These are phyloP conservation scores for Labeo calbasu DNA, from an alignment of 2,797 vertebrate genomes.

Conservation along the genomic window DNA sequence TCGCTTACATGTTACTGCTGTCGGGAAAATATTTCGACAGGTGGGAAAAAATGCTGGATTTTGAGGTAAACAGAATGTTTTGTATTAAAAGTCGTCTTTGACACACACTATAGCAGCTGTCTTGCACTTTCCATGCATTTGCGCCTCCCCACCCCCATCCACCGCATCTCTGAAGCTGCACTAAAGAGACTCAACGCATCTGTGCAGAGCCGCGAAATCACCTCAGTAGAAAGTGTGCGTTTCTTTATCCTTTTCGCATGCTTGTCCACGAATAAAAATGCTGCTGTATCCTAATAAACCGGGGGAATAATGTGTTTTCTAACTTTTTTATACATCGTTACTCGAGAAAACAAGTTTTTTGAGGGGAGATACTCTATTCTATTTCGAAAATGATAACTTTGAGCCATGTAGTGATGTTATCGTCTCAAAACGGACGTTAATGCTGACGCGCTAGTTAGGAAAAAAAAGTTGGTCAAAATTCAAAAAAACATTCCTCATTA, in stretches of 20 bases:
- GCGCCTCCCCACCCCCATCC: constrained; percentile 38
- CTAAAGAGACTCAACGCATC: constrained; percentile 1
- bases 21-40: background rate
- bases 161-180: constrained; percentile 43
- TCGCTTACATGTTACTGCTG: background rate
- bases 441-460: background rate
- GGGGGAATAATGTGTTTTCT: background rate
- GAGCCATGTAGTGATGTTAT: background rate
- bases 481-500: background rate
- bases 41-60: background rate
- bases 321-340: background rate
- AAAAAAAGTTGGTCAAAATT: background rate
- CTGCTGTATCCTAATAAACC: background rate
- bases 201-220: background rate
- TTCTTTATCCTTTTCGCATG: background rate
- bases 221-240: background rate
- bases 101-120: background rate
- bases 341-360: background rate
- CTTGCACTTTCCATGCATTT: background rate
- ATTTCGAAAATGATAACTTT: background rate
- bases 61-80: background rate
- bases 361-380: background rate
- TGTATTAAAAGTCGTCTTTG: background rate
- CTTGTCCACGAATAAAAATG: background rate
- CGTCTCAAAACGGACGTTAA: background rate